Evolutionary conservation across 2,888 invertebrate species (phyloP).

Genomic region (Spicauda simplicius): DNA sequence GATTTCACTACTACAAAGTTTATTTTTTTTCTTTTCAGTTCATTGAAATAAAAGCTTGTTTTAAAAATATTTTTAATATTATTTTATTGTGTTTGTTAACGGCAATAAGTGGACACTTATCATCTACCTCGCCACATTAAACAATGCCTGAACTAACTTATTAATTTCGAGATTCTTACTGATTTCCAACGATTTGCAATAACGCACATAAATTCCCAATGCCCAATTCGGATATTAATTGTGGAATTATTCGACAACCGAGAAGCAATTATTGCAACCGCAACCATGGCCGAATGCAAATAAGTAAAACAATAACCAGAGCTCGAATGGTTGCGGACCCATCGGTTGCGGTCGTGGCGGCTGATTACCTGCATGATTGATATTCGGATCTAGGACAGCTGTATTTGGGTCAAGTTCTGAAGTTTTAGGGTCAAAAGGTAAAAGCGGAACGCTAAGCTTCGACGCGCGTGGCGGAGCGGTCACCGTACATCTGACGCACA

Average conservation of each 20-base stretch:
- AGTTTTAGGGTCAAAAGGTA: background rate
- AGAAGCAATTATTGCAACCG: constrained; percentile 30
- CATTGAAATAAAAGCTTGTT: no score
- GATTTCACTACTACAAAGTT: no score
- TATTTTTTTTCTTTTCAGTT: no score
- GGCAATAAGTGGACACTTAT: no score
- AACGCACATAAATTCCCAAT: constrained; percentile 1
- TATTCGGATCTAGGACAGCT: constrained; percentile 11
- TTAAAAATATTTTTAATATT: no score
- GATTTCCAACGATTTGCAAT: background rate
- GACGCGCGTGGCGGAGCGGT: no score
- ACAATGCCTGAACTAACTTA: background rate
- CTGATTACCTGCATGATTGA: constrained; percentile 23
- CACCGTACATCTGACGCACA: no score
- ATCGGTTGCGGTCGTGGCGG: constrained; percentile 19
- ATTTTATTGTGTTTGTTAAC: no score
- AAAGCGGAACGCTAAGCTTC: no score
- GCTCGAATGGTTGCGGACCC: constrained; percentile 20
- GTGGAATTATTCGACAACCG: constrained; percentile 31
- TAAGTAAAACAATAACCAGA: constrained; percentile 32
- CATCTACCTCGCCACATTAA: no score
- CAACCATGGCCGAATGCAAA: constrained; percentile 28
- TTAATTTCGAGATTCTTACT: no score
- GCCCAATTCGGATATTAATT: constrained; percentile 26
- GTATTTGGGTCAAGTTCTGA: constrained; percentile 25